phyloP scores from a whole-genome alignment of 2,113 vertebrate species.

The Ariopsis seemanni region DNA sequence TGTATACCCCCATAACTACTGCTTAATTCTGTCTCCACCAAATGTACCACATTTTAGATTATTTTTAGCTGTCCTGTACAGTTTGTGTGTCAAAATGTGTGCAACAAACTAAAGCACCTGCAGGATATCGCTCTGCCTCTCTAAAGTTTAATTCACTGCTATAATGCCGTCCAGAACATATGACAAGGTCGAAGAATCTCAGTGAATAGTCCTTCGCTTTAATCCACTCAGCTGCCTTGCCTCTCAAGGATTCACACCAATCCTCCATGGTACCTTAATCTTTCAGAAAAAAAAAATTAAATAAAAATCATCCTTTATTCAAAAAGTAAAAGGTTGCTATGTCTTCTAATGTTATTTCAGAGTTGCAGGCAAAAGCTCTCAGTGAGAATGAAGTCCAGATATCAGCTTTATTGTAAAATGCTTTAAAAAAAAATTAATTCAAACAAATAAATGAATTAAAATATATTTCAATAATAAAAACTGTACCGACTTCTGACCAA shows the following conservation, averaged over 20 bases:
- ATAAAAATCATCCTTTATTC: not conserved
- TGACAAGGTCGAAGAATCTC: slow-evolving; percentile 12
- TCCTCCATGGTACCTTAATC: not conserved
- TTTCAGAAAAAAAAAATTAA: not conserved
- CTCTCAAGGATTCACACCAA: not conserved
- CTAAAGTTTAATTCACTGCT: not conserved
- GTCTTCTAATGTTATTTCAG: not conserved
- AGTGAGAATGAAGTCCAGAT: not conserved
- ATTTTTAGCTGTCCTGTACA: not conserved
- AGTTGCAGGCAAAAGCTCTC: not conserved
- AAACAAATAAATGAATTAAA: not conserved
- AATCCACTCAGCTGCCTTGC: slow-evolving; percentile 17
- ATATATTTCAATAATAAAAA: not conserved
- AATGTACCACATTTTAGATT: not conserved
- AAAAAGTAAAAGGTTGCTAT: not conserved
- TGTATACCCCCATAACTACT: not conserved
- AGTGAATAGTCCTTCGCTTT: slow-evolving; percentile 29
- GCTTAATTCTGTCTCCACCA: not conserved
- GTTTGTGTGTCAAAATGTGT: not conserved
- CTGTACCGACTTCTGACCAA: not conserved
- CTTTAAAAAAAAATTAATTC: not conserved
- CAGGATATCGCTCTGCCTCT: slow-evolving; percentile 3
- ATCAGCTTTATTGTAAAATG: not conserved
- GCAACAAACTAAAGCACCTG: not conserved
- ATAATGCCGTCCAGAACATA: slow-evolving; percentile 20